Percentiles rank a stretch among this genome's conserved stretches.
These are phyloP conservation scores for Centropus bengalensis DNA, from an alignment of 2,113 vertebrate species.

Conservation along the genomic window DNA sequence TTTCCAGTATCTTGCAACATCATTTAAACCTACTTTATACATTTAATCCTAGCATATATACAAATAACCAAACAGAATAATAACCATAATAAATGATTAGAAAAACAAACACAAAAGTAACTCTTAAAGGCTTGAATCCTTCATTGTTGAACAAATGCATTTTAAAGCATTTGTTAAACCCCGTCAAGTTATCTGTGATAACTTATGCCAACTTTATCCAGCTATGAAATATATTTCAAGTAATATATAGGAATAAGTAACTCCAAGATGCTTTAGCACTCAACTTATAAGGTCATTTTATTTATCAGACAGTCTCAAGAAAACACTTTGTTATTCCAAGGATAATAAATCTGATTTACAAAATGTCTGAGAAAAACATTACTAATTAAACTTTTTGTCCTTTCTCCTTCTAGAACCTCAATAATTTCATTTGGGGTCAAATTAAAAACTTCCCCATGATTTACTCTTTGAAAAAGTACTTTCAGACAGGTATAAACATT, in stretches of 20 bases:
- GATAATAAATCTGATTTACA: not conserved
- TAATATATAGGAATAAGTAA: not conserved
- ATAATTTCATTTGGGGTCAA: not conserved
- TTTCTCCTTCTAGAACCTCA: not conserved
- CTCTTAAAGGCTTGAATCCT: not conserved
- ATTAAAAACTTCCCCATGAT: not conserved
- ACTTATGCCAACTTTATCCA: not conserved
- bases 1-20: not conserved
- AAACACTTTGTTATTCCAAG: not conserved
- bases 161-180: not conserved
- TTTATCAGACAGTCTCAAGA: not conserved
- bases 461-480: not conserved
- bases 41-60: not conserved
- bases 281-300: not conserved
- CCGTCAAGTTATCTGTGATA: not conserved
- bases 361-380: not conserved
- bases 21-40: not conserved
- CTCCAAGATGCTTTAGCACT: not conserved
- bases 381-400: not conserved
- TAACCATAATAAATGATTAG: not conserved
- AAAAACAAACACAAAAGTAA: not conserved
- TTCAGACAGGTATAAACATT: not conserved
- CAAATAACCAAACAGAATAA: not conserved
- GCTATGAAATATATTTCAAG: not conserved
- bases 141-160: not conserved